Evolutionary conservation across 1,140 invertebrate genomes (phyloP).

Genomic region (Pissodes strobi): DNA sequence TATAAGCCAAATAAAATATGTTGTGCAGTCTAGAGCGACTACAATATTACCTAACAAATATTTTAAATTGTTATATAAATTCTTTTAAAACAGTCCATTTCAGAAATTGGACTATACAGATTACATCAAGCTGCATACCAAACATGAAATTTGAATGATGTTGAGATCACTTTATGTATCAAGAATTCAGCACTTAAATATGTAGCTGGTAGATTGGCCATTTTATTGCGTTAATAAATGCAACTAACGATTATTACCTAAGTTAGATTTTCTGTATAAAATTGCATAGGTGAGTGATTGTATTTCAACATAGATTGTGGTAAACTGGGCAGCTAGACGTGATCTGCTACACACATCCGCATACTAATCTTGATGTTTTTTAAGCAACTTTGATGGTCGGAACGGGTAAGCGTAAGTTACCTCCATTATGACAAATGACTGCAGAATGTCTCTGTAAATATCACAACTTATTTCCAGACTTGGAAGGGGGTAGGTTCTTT

Average conservation of each 20-base stretch:
- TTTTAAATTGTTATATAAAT: too few relatives aligned
- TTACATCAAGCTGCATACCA: slow-evolving; percentile 4
- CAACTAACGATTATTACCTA: too few relatives aligned
- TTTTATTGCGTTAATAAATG: too few relatives aligned
- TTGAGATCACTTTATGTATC: too few relatives aligned
- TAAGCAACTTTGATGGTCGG: slow-evolving; percentile 88
- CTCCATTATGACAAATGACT: slow-evolving; percentile 23
- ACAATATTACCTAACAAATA: too few relatives aligned
- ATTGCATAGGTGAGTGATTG: too few relatives aligned
- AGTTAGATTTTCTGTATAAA: too few relatives aligned
- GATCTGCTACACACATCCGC: slow-evolving; percentile 3
- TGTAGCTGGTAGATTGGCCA: too few relatives aligned
- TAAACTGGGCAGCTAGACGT: neutral
- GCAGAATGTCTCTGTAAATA: slow-evolving; percentile 21
- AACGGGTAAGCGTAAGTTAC: slow-evolving; percentile 67
- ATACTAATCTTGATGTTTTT: slow-evolving; percentile 38
- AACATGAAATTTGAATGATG: neutral
- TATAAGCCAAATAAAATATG: too few relatives aligned
- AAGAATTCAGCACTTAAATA: too few relatives aligned
- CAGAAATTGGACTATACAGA: slow-evolving; percentile 9
- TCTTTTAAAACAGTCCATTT: neutral
- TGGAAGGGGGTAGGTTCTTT: slow-evolving; percentile 89
- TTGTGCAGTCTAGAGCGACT: too few relatives aligned
- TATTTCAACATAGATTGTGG: neutral
- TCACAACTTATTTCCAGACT: slow-evolving; percentile 60